A percentile compares a stretch with the other conserved stretches of the same genome.
phyloP scores from a whole-genome alignment of 2,113 vertebrate genomes.

The Pristiophorus japonicus region DNA sequence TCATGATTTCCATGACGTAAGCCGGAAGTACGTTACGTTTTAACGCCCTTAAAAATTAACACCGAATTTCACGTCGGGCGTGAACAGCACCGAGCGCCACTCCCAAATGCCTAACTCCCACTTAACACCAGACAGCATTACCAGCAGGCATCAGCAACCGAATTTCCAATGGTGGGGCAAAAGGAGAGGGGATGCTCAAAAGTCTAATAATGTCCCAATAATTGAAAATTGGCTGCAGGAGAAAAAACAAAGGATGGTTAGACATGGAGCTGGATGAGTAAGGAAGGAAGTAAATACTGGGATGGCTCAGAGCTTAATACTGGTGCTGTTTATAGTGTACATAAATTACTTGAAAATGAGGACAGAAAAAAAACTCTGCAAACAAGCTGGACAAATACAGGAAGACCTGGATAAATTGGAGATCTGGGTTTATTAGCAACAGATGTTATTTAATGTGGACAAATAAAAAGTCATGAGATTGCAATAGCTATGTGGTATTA shows the following conservation, averaged over 20 bases:
- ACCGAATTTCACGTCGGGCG: too few species aligned
- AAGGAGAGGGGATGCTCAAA: too few species aligned
- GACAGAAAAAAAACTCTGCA: background rate
- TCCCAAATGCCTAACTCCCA: too few species aligned
- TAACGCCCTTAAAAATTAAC: too few species aligned
- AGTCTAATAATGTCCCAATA: background rate
- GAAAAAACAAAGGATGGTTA: too few species aligned
- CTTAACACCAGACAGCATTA: too few species aligned
- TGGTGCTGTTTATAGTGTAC: background rate
- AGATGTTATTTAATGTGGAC: background rate
- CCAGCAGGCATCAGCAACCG: too few species aligned
- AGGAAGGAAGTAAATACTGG: background rate
- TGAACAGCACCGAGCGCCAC: too few species aligned
- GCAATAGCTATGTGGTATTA: background rate
- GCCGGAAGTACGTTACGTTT: too few species aligned
- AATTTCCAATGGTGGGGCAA: too few species aligned
- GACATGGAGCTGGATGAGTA: background rate
- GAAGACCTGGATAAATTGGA: background rate
- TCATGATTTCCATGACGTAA: too few species aligned
- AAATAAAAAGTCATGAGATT: background rate
- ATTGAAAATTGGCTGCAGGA: too few species aligned
- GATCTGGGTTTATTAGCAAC: background rate
- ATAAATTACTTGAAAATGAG: background rate
- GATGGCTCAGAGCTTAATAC: background rate
- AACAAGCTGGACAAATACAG: background rate